phyloP scores from a whole-genome alignment of 2,888 invertebrate genomes.

The Taphrorychus bicolor region DNA sequence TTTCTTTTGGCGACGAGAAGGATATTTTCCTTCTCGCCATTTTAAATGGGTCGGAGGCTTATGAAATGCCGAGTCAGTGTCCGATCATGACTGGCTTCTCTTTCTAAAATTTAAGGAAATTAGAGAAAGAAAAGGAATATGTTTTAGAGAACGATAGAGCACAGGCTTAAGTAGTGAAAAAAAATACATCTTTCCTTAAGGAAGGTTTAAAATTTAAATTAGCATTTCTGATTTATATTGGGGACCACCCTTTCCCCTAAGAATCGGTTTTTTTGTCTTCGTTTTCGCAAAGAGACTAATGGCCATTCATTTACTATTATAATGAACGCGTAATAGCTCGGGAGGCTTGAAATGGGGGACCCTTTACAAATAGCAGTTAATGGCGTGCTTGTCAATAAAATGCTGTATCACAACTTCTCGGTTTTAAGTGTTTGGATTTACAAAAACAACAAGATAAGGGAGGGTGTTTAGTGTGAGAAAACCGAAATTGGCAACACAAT shows the following conservation, averaged over 20 bases:
- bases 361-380: conserved; percentile 33
- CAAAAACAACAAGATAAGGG: background rate
- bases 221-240: conserved; percentile 5
- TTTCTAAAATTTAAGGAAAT: too few species aligned
- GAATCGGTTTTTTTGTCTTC: conserved; percentile 22
- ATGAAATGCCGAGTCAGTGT: background rate
- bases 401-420: conserved; percentile 36
- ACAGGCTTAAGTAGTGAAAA: too few species aligned
- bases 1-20: conserved; percentile 17
- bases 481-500: too few species aligned
- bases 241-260: conserved; percentile 1
- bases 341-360: conserved; percentile 22
- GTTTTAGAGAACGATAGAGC: too few species aligned
- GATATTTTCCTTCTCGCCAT: background rate
- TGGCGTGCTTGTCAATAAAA: conserved; percentile 33
- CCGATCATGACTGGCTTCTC: too few species aligned
- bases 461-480: too few species aligned
- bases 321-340: conserved; percentile 36
- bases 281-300: conserved; percentile 31
- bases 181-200: background rate
- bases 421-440: conserved; percentile 32
- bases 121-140: too few species aligned
- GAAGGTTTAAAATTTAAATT: conserved; percentile 1
- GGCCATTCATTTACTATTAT: conserved; percentile 39
- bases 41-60: background rate